Base-by-base conservation (phyloP, 2,113 vertebrate species). In the Phodopus roborovskii region DNA sequence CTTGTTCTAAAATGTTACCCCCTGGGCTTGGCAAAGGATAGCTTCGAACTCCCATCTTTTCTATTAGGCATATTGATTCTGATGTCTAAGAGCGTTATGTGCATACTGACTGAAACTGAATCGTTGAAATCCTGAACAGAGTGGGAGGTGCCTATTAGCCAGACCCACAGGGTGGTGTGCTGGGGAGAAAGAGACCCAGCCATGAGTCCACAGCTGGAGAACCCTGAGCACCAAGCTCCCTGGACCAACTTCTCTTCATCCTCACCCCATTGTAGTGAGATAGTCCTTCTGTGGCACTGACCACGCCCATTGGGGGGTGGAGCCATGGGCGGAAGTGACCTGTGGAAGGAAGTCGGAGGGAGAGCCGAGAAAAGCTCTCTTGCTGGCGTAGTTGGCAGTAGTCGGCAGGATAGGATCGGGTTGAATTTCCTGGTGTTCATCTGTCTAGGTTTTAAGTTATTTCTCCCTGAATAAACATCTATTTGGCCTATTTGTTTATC, bases 81-180 rank as follows among this genome's bases (percentile, higher is more conserved):
- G 12, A 2, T 48, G 85, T 78, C 68, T 85, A 78, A 81, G 28
- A 28, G 26, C 56, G 39, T 8, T 30, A 3, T 7, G 15, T 39
- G 36, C 10, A 78, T 58, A 39, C 30, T 96, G 71, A 84, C 53
- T 53, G 84, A 96, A 97, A 94, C 73, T 86, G 91, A 95, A 1
- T 87, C 94, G 93, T 60, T 1, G 56, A 90, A 94, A 93, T 73
- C 26, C 83, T 82, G 96, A 93, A 96, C 96, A 90, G 66, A 62
- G 95, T 90, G 58, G 70, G 87, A 95, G 89, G n/a, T 30, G 1
- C 78, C 89, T 93, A 42, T 88, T 94, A 97, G 88, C 92, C 97
- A 90, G 78, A 64, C 48, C 62, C 86, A 2, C 15, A n/a, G 92
- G 97, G 60, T 16, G 89, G 95, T 85, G 4, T 45, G 60, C 64